phyloP scores from a whole-genome alignment of 2,888 invertebrate species.

The Ferrisia virgata region DNA sequence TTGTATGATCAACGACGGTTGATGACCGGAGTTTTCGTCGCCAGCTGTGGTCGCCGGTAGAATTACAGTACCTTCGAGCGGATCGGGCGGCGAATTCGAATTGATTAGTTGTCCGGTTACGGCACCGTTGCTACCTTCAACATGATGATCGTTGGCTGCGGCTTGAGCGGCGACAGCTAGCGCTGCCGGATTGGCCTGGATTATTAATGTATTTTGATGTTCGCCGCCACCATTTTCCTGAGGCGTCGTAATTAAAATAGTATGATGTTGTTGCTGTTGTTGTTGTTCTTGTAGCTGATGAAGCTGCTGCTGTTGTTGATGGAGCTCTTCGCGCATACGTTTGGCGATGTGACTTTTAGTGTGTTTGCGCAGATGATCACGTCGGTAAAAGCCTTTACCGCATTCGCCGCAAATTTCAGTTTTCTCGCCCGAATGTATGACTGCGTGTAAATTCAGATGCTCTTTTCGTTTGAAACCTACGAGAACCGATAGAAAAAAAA shows the following conservation, averaged over 20 bases:
- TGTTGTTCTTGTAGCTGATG: constrained; percentile 51
- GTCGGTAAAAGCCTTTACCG: constrained; percentile 78
- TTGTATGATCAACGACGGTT: constrained; percentile 21
- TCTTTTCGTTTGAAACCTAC: constrained; percentile 72
- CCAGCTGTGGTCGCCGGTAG: background rate
- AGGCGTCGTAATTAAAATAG: constrained; percentile 12
- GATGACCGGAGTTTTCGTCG: constrained; percentile 3
- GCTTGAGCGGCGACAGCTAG: background rate
- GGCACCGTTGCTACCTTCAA: no score
- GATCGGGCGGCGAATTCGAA: background rate
- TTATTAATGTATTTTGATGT: constrained; percentile 21
- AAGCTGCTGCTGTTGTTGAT: constrained; percentile 54
- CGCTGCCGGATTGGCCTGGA: background rate
- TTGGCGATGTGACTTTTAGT: constrained; percentile 72
- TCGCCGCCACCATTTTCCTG: constrained; percentile 34
- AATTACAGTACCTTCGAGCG: constrained; percentile 27
- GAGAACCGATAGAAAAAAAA: background rate
- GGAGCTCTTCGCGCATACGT: constrained; percentile 66
- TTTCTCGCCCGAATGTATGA: constrained; percentile 80
- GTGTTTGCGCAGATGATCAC: constrained; percentile 80
- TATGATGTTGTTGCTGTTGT: constrained; percentile 49
- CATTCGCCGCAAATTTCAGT: constrained; percentile 74
- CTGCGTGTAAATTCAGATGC: constrained; percentile 76
- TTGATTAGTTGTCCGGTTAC: background rate
- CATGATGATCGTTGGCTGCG: background rate